A percentile compares a stretch with the other conserved stretches of the same genome.
phyloP scores from a whole-genome alignment of 1,140 invertebrate genomes.

The Calephelis virginiensis region DNA sequence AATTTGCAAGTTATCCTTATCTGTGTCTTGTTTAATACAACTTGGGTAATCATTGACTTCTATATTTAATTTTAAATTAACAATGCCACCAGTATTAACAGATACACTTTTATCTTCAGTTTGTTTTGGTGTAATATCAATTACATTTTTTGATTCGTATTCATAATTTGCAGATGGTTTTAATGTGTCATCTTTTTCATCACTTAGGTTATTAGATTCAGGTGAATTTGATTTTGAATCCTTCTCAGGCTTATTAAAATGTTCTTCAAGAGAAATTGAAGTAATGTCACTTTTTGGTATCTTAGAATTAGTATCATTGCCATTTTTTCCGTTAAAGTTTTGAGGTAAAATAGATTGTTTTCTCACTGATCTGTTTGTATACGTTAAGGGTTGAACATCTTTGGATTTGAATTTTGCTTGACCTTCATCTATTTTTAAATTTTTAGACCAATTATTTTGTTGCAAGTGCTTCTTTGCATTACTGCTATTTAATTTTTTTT shows the following conservation, averaged over 20 bases:
- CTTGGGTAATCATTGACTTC: conserved; percentile 38
- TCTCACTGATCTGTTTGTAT: neutral
- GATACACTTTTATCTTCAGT: conserved; percentile 25
- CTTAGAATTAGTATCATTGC: neutral
- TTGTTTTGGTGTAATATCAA: neutral
- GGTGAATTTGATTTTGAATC: neutral
- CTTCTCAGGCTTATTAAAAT: neutral
- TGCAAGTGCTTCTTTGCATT: neutral
- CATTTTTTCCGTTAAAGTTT: neutral
- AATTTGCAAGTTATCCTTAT: neutral
- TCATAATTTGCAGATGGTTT: neutral
- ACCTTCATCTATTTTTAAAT: neutral
- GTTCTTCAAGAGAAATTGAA: neutral
- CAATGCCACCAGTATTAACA: conserved; percentile 26
- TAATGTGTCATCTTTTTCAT: neutral
- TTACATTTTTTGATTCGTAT: conserved; percentile 16
- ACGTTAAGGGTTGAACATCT: neutral
- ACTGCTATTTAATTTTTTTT: neutral
- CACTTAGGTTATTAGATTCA: neutral
- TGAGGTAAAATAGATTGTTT: conserved; percentile 3
- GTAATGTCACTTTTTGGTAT: neutral
- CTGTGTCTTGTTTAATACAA: neutral
- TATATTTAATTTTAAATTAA: conserved; percentile 47
- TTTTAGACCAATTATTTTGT: neutral
- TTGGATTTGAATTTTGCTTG: neutral